A percentile compares a stretch with the other conserved stretches of the same genome.
Conservation (phyloP, 2,888 invertebrate species). For the Amiota minor region DNA sequence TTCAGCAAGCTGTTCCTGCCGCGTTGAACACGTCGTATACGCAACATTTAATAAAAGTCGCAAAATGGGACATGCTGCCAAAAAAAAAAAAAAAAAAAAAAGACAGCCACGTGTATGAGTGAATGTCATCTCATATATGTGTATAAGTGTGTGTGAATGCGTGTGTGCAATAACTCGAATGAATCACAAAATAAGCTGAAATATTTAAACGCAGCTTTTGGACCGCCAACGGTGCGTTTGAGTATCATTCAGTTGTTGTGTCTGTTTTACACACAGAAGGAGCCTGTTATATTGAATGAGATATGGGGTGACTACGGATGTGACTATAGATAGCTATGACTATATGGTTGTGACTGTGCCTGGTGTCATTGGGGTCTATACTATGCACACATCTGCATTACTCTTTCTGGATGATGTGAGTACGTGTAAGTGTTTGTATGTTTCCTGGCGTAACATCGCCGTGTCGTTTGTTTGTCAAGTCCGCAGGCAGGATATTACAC, state of each 20-base stretch:
- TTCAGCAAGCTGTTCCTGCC: background rate
- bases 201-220: constrained; percentile 29
- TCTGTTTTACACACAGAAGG: constrained; percentile 4
- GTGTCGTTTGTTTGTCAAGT: constrained; percentile 30
- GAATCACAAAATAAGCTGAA: constrained; percentile 42
- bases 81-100: background rate
- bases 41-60: constrained; percentile 28
- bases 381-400: too few species aligned
- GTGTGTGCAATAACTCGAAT: constrained; percentile 31
- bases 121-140: constrained; percentile 29
- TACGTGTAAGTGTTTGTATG: background rate
- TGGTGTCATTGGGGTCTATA: too few species aligned
- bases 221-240: constrained; percentile 46
- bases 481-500: constrained; percentile 63
- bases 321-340: too few species aligned
- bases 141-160: constrained; percentile 13
- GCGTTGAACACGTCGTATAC: constrained; percentile 19
- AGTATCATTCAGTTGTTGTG: background rate
- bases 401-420: background rate
- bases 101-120: background rate
- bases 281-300: too few species aligned
- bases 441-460: background rate
- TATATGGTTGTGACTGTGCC: too few species aligned
- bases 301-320: too few species aligned
- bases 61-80: constrained; percentile 31